Conservation (phyloP, 1,140 invertebrate genomes). For the Hetaerina americana region DNA sequence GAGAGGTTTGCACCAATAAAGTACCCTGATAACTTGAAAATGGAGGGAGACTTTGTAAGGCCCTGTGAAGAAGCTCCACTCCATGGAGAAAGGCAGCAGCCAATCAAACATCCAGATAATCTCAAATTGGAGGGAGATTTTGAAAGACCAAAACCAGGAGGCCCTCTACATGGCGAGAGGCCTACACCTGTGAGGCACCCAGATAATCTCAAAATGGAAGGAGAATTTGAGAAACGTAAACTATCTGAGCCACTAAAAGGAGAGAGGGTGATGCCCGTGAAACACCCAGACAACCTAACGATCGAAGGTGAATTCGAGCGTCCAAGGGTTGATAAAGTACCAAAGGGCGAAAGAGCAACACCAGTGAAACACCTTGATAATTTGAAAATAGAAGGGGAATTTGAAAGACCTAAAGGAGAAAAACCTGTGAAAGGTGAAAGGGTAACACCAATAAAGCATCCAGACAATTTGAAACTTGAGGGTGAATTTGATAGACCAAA, state of each 20-base stretch:
- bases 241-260: slow-evolving; percentile 14
- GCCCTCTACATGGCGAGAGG: slow-evolving; percentile 26
- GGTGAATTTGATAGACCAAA: slow-evolving; percentile 24
- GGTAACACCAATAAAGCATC: slow-evolving; percentile 28
- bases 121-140: slow-evolving; percentile 41
- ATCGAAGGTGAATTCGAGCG: slow-evolving; percentile 41
- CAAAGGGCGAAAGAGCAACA: slow-evolving; percentile 18
- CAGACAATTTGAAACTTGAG: slow-evolving; percentile 37
- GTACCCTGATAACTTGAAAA: slow-evolving; percentile 35
- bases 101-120: slow-evolving; percentile 20
- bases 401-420: slow-evolving; percentile 24
- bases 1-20: slow-evolving; percentile 31
- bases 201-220: slow-evolving; percentile 19
- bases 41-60: slow-evolving; percentile 47
- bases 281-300: slow-evolving; percentile 17
- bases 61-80: slow-evolving; percentile 24
- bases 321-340: slow-evolving; percentile 13
- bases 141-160: slow-evolving; percentile 25
- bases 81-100: background rate
- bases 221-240: slow-evolving; percentile 16
- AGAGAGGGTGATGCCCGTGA: slow-evolving; percentile 14
- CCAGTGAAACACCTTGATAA: slow-evolving; percentile 34
- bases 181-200: slow-evolving; percentile 1
- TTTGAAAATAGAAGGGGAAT: slow-evolving; percentile 38
- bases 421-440: slow-evolving; percentile 26